These are phyloP conservation scores for Psophia crepitans DNA, from an alignment of 2,113 vertebrate genomes.

Conservation along the genomic window DNA sequence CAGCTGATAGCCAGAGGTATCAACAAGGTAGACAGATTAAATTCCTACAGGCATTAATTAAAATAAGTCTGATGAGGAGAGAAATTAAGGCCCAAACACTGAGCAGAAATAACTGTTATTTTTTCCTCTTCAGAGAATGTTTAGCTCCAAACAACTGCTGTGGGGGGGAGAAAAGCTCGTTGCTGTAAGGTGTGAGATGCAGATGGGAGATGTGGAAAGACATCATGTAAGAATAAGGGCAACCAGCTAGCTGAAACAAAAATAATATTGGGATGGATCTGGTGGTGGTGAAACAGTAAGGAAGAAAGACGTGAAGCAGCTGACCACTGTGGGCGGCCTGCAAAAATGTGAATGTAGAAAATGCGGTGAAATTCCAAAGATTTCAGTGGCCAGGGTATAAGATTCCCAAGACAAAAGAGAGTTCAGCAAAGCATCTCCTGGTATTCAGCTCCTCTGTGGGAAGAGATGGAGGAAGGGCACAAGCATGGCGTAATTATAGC, in stretches of 20 bases:
- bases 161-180: not conserved
- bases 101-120: not conserved
- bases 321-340: not conserved
- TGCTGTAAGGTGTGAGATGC: not conserved
- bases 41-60: constrained; percentile 65
- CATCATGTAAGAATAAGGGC: not conserved
- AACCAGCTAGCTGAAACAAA: not conserved
- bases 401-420: not conserved
- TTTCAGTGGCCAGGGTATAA: not conserved
- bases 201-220: not conserved
- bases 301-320: not conserved
- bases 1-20: constrained; percentile 52
- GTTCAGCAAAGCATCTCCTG: not conserved
- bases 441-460: not conserved
- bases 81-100: constrained; percentile 17
- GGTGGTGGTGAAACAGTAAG: not conserved
- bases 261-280: not conserved
- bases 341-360: not conserved
- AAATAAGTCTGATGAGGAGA: constrained; percentile 31
- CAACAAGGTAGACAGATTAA: constrained; percentile 53
- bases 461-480: not conserved
- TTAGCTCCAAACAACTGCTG: not conserved
- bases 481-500: not conserved
- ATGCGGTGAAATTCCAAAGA: not conserved
- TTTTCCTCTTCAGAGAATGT: not conserved